These are phyloP conservation scores for Steatornis caripensis DNA, from an alignment of 2,113 vertebrate genomes.

Conservation along the genomic window DNA sequence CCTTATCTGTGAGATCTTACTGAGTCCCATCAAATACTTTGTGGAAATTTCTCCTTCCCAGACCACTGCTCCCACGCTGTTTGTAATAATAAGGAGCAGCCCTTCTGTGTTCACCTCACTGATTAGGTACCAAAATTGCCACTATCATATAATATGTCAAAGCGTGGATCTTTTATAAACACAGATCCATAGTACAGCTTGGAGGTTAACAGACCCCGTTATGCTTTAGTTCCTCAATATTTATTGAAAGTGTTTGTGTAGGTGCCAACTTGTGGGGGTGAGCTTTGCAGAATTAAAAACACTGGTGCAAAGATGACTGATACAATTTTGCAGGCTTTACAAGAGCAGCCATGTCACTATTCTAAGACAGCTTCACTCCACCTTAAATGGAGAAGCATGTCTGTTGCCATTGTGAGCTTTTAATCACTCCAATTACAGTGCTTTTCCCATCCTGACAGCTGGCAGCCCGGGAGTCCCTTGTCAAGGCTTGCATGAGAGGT, in stretches of 20 bases:
- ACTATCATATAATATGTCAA: not conserved
- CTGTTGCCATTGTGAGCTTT: constrained; percentile 18
- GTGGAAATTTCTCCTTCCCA: not conserved
- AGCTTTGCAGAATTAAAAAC: not conserved
- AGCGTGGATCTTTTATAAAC: not conserved
- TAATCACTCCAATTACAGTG: constrained; percentile 54
- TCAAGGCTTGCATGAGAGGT: not conserved
- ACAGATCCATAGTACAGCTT: not conserved
- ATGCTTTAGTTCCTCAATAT: not conserved
- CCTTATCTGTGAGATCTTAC: not conserved
- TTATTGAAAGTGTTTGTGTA: not conserved
- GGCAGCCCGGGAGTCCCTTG: not conserved
- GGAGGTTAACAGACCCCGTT: not conserved
- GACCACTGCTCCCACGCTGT: not conserved
- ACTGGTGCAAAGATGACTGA: not conserved
- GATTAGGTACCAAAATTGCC: not conserved
- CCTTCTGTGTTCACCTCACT: not conserved
- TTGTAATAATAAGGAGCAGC: not conserved
- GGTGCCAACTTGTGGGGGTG: not conserved
- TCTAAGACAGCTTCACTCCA: not conserved
- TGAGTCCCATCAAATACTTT: not conserved
- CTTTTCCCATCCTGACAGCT: constrained; percentile 37
- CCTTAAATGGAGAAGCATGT: constrained; percentile 11
- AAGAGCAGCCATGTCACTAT: not conserved
- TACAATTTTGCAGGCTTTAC: not conserved